Percentiles rank a stretch among this genome's conserved stretches.
Conservation (phyloP, 2,888 invertebrate species). For the Catotricha subobsoleta region DNA sequence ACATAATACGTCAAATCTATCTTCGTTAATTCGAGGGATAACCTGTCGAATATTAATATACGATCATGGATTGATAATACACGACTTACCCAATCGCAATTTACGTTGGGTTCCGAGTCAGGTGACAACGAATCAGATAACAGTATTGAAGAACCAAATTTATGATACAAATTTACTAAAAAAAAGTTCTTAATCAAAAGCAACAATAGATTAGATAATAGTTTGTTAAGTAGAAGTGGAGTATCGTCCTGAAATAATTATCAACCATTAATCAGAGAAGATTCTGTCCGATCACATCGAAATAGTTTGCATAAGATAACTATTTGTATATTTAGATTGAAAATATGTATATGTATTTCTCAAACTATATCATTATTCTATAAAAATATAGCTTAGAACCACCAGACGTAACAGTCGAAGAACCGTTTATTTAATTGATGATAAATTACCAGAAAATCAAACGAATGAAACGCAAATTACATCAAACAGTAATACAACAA, state of each 20-base stretch:
- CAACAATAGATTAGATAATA: too few relatives aligned
- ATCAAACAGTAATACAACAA: slow-evolving; percentile 15
- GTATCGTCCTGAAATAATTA: slow-evolving; percentile 30
- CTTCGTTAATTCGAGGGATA: slow-evolving; percentile 42
- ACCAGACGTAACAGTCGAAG: slow-evolving; percentile 42
- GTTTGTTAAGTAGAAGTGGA: slow-evolving; percentile 19
- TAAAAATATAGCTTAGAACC: slow-evolving; percentile 20
- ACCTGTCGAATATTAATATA: slow-evolving; percentile 65
- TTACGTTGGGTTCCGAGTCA: slow-evolving; percentile 49
- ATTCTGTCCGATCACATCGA: slow-evolving; percentile 32
- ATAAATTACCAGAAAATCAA: slow-evolving; percentile 30
- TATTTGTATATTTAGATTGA: background rate
- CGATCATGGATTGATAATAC: slow-evolving; percentile 55
- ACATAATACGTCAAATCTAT: slow-evolving; percentile 30
- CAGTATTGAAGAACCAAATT: slow-evolving; percentile 43
- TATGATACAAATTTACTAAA: slow-evolving; percentile 33
- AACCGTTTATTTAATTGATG: slow-evolving; percentile 64
- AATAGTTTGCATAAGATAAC: slow-evolving; percentile 37
- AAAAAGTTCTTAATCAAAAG: slow-evolving; percentile 33
- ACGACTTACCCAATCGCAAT: slow-evolving; percentile 44
- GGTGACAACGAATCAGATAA: slow-evolving; percentile 64
- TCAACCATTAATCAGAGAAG: slow-evolving; percentile 30
- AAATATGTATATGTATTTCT: background rate
- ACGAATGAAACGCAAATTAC: slow-evolving; percentile 20
- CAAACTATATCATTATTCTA: background rate